A percentile compares a stretch with the other conserved stretches of the same genome.
Conservation (phyloP, 2,888 invertebrate species). For the Coenonympha arcania region DNA sequence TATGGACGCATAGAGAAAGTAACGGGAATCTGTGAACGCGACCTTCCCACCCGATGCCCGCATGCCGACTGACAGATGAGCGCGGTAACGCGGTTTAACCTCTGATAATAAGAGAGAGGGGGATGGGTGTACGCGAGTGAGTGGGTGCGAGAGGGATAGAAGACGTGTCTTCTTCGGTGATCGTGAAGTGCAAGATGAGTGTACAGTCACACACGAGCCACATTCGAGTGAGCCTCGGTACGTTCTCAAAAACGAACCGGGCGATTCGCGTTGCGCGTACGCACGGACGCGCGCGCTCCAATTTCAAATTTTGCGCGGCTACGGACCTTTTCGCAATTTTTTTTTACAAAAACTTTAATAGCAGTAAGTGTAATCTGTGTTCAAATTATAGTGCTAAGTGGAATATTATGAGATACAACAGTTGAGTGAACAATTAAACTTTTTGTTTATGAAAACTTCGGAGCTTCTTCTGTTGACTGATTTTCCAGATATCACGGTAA, state of each 20-base stretch:
- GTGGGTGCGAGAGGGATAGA: constrained; percentile 44
- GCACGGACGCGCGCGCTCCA: constrained; percentile 53
- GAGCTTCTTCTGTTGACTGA: constrained; percentile 33
- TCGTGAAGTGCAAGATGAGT: constrained; percentile 72
- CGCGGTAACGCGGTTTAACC: constrained; percentile 66
- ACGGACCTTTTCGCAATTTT: constrained; percentile 26
- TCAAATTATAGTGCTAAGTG: constrained; percentile 35
- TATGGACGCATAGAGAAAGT: constrained; percentile 61
- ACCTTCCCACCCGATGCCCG: constrained; percentile 64
- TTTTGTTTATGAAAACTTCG: constrained; percentile 37
- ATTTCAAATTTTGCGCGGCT: constrained; percentile 37
- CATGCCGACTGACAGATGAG: constrained; percentile 70
- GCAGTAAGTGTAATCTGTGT: constrained; percentile 36
- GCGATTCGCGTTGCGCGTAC: constrained; percentile 60
- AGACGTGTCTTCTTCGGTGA: constrained; percentile 71
- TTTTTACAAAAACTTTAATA: constrained; percentile 19
- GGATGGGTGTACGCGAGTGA: constrained; percentile 40
- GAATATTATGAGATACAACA: constrained; percentile 34
- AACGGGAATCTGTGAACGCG: constrained; percentile 54
- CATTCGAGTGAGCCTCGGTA: constrained; percentile 68
- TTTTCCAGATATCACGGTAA: constrained; percentile 21
- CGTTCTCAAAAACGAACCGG: constrained; percentile 60
- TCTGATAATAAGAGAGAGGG: constrained; percentile 69
- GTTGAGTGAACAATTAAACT: constrained; percentile 41
- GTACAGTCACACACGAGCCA: constrained; percentile 72